Percentiles rank a stretch among this genome's conserved stretches.
Conservation (phyloP, 1,140 invertebrate species). For the Anastatus disparis region DNA sequence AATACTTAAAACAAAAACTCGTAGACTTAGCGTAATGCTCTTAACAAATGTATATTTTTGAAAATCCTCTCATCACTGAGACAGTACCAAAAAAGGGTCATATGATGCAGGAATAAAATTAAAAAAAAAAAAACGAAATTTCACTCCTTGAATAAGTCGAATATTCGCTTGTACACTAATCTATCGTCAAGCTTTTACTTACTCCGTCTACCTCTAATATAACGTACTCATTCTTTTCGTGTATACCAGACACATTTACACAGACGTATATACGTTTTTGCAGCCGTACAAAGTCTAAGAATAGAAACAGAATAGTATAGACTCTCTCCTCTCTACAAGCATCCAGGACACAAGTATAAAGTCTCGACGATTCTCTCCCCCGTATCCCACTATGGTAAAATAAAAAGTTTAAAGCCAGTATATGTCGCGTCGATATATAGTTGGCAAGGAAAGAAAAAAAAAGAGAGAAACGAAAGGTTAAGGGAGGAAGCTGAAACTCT, state of each 20-base stretch:
- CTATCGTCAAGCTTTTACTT: slow-evolving; percentile 5
- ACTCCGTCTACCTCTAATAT: too few species aligned
- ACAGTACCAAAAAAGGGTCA: background rate
- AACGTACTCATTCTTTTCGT: background rate
- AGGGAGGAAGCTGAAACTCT: background rate
- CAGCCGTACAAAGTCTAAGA: background rate
- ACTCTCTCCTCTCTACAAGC: background rate
- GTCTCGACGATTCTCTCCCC: background rate
- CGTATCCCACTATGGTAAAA: background rate
- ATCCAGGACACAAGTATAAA: background rate
- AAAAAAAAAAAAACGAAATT: background rate
- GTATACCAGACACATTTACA: background rate
- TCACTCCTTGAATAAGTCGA: background rate
- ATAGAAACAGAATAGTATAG: too few species aligned
- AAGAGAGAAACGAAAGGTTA: background rate
- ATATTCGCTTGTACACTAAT: slow-evolving; percentile 7
- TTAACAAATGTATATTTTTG: slow-evolving; percentile 9
- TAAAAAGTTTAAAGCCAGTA: slow-evolving; percentile 27
- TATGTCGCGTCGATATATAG: slow-evolving; percentile 8
- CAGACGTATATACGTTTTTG: background rate
- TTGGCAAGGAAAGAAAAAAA: background rate
- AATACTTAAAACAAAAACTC: background rate
- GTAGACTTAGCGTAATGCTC: background rate
- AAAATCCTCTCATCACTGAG: background rate
- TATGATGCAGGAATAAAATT: background rate